These are phyloP conservation scores for Rapana venosa DNA, from an alignment of 2,888 invertebrate species.

Conservation along the genomic window DNA sequence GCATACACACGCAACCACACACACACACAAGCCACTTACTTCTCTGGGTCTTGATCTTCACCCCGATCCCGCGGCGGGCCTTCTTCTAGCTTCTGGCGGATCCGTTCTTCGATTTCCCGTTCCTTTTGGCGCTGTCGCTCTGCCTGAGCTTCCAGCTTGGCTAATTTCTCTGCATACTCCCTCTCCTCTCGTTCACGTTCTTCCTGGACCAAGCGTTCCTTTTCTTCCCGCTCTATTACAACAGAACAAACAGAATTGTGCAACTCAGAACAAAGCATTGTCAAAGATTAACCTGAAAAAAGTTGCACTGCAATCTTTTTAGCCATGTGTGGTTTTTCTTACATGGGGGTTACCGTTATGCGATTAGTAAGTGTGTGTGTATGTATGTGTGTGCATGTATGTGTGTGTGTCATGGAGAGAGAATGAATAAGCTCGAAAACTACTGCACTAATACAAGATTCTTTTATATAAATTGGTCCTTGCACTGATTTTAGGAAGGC, in stretches of 20 bases:
- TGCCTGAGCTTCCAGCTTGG: slow-evolving; percentile 74
- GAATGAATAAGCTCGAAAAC: background rate
- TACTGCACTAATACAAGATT: too few species aligned
- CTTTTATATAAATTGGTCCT: too few species aligned
- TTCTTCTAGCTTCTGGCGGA: slow-evolving; percentile 52
- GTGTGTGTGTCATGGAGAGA: background rate
- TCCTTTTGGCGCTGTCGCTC: slow-evolving; percentile 74
- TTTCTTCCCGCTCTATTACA: slow-evolving; percentile 72
- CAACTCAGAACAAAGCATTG: too few species aligned
- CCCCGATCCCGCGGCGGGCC: background rate
- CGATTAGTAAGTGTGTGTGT: too few species aligned
- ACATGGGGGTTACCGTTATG: too few species aligned
- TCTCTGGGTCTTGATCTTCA: background rate
- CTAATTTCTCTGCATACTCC: slow-evolving; percentile 70
- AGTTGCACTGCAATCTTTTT: too few species aligned
- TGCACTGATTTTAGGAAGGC: too few species aligned
- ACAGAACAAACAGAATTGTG: background rate
- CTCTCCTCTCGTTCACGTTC: slow-evolving; percentile 70
- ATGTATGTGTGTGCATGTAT: too few species aligned
- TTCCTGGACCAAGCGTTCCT: slow-evolving; percentile 69
- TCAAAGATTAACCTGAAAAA: too few species aligned
- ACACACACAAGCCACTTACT: background rate
- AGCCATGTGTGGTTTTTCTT: too few species aligned
- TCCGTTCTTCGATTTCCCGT: slow-evolving; percentile 73
- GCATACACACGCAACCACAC: background rate